phyloP scores from a whole-genome alignment of 2,888 invertebrate species.

The Eupeodes latifasciatus region DNA sequence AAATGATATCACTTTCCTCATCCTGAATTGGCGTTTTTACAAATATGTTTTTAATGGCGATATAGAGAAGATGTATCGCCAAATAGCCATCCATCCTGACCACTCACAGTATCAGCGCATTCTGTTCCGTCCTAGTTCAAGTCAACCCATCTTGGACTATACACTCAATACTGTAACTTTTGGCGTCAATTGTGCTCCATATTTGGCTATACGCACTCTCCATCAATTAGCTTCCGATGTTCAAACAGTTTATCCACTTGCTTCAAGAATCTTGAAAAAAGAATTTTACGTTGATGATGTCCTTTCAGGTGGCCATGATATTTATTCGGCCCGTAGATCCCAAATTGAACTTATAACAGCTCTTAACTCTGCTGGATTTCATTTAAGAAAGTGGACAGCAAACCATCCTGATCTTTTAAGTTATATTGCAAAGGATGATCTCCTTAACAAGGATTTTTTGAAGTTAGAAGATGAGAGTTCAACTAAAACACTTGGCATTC shows the following conservation, averaged over 20 bases:
- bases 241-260: not conserved
- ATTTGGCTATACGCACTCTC: slow-evolving; percentile 3
- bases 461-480: slow-evolving; percentile 14
- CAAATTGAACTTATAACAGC: slow-evolving; percentile 4
- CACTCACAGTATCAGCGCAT: slow-evolving; percentile 20
- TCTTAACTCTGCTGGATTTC: slow-evolving; percentile 2
- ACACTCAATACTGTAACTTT: slow-evolving; percentile 10
- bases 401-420: not conserved
- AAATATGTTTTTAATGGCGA: slow-evolving; percentile 18
- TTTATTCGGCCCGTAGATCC: not conserved
- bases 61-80: slow-evolving; percentile 20
- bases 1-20: slow-evolving; percentile 6
- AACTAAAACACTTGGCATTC: slow-evolving; percentile 25
- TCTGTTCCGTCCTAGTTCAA: not conserved
- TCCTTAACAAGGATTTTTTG: slow-evolving; percentile 19
- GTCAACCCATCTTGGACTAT: not conserved
- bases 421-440: not conserved
- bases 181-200: slow-evolving; percentile 18
- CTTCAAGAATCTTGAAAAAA: not conserved
- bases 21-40: slow-evolving; percentile 8
- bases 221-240: slow-evolving; percentile 12
- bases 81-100: slow-evolving; percentile 17
- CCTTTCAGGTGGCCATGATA: not conserved
- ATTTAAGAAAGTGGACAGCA: slow-evolving; percentile 16
- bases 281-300: too few relatives aligned